Conservation (phyloP, 2,797 vertebrate species). For the Tapirus indicus region DNA sequence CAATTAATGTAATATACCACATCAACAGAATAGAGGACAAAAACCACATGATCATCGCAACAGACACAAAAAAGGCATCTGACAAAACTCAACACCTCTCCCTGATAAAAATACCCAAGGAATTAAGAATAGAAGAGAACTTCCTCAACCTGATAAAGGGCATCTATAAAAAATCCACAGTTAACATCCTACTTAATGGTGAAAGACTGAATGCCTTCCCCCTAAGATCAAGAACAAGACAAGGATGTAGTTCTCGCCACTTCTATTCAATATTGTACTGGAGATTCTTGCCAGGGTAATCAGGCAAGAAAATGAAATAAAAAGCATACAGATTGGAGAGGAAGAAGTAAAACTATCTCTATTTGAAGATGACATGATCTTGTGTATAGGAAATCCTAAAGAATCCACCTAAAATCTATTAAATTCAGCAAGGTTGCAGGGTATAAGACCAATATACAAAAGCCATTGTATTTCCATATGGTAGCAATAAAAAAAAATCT, state of each 20-base stretch:
- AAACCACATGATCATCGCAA: not conserved
- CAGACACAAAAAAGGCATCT: not conserved
- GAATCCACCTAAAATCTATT: not conserved
- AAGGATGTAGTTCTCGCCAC: not conserved
- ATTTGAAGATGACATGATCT: not conserved
- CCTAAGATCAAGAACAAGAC: not conserved
- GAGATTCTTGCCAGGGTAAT: not conserved
- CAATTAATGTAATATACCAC: not conserved
- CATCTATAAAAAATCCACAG: not conserved
- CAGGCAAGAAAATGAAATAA: not conserved
- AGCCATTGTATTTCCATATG: not conserved
- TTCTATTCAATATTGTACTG: not conserved
- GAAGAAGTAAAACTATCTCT: not conserved
- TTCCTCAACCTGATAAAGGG: not conserved
- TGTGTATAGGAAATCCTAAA: not conserved
- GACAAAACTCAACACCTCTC: not conserved
- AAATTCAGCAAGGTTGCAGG: not conserved
- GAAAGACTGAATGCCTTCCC: not conserved
- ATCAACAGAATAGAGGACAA: not conserved
- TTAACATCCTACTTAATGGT: not conserved
- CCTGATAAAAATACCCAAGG: not conserved
- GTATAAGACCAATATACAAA: not conserved
- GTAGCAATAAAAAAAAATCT: not conserved
- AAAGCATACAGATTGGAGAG: not conserved
- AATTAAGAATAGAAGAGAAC: not conserved